A percentile compares a stretch with the other conserved stretches of the same genome.
phyloP scores from a whole-genome alignment of 2,888 invertebrate species.

The Chloroclysta siterata region DNA sequence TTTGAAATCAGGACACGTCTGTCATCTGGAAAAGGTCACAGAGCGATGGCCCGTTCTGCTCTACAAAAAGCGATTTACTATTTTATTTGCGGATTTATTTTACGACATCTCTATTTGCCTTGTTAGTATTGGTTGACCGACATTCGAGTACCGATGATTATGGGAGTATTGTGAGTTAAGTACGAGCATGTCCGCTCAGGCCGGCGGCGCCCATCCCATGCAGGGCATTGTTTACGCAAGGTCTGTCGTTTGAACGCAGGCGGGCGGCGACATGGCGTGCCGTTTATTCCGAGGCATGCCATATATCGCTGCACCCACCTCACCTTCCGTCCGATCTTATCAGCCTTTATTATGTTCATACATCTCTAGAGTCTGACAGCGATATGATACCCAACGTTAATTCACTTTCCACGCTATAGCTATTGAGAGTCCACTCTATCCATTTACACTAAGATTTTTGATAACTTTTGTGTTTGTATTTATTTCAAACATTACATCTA shows the following conservation, averaged over 20 bases:
- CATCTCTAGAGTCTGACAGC: conserved; percentile 33
- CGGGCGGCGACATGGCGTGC: conserved; percentile 52
- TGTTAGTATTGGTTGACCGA: conserved; percentile 19
- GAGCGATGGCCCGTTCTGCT: conserved; percentile 42
- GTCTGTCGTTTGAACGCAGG: conserved; percentile 46
- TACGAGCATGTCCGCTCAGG: conserved; percentile 42
- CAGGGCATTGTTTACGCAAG: conserved; percentile 57
- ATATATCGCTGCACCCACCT: conserved; percentile 58
- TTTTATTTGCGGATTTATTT: conserved; percentile 24
- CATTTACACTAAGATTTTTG: neutral
- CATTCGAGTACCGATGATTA: conserved; percentile 26
- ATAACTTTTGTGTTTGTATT: too few relatives aligned
- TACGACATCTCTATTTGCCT: conserved; percentile 13
- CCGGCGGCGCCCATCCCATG: conserved; percentile 51
- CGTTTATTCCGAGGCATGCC: conserved; percentile 45
- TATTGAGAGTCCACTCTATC: neutral
- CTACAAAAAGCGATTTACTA: conserved; percentile 39
- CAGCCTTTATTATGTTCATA: conserved; percentile 38
- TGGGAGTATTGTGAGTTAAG: conserved; percentile 42
- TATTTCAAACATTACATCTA: too few relatives aligned
- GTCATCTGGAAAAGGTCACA: conserved; percentile 54
- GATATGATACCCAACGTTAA: conserved; percentile 32
- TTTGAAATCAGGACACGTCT: conserved; percentile 56
- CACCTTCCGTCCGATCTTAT: conserved; percentile 47
- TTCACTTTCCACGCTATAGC: conserved; percentile 7